Percentiles rank a stretch among this genome's conserved stretches.
Evolutionary conservation across 2,797 vertebrate species (phyloP).

Genomic region (Falco berigora): DNA sequence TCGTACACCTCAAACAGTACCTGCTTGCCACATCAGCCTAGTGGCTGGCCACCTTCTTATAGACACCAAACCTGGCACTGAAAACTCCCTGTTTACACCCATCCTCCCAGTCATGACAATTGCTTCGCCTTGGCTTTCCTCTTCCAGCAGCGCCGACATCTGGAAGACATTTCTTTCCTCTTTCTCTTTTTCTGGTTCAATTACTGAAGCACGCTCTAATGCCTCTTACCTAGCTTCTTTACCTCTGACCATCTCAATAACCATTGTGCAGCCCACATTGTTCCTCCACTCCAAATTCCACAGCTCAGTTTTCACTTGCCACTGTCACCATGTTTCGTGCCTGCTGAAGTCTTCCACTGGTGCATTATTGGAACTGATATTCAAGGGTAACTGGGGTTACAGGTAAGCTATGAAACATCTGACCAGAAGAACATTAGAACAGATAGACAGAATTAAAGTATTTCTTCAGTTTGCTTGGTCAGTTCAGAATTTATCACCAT

Average conservation of each 20-base stretch:
- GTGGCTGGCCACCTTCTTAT: neutral
- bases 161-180: neutral
- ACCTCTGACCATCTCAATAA: neutral
- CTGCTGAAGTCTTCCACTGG: neutral
- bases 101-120: rapidly evolving
- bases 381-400: neutral
- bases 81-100: neutral
- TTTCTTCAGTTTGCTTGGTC: neutral
- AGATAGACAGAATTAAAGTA: neutral
- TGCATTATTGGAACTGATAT: neutral
- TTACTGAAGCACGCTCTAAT: neutral
- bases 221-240: neutral
- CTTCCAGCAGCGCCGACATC: neutral
- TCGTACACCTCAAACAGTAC: neutral
- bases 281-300: neutral
- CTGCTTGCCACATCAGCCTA: neutral
- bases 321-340: neutral
- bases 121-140: neutral
- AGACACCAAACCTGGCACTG: neutral
- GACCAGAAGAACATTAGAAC: neutral
- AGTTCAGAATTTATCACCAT: neutral
- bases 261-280: neutral
- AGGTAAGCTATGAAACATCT: neutral
- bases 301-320: neutral
- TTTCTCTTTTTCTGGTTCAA: neutral